phyloP scores from a whole-genome alignment of 2,113 vertebrate species.

The Mastomys coucha region DNA sequence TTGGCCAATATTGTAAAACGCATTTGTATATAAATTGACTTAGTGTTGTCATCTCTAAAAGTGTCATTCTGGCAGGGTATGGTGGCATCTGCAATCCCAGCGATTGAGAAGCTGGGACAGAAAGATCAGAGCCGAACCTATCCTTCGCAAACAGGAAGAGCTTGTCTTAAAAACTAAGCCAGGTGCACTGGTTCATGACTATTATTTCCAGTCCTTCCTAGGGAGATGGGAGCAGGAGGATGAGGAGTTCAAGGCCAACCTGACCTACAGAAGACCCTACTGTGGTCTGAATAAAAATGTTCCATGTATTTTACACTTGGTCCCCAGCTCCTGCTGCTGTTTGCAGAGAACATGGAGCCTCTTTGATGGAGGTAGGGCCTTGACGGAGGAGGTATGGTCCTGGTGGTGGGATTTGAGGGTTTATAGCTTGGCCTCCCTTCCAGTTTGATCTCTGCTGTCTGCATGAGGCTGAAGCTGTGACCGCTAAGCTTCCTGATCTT shows the following conservation, averaged over 20 bases:
- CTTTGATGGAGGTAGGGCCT: neutral
- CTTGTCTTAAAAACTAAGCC: neutral
- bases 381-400: neutral
- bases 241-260: neutral
- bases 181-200: neutral
- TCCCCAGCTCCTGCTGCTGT: neutral
- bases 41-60: neutral
- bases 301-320: neutral
- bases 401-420: neutral
- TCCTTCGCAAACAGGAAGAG: neutral
- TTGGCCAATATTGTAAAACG: slow-evolving; percentile 1
- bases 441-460: neutral
- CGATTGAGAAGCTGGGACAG: neutral
- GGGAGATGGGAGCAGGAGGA: neutral
- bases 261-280: neutral
- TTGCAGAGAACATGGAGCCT: neutral
- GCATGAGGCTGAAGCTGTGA: neutral
- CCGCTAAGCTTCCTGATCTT: neutral
- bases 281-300: neutral
- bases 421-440: neutral
- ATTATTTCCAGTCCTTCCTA: neutral
- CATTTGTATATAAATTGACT: neutral
- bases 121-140: neutral
- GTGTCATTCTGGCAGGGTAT: neutral
- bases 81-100: neutral